These are phyloP conservation scores for Ochlodes sylvanus DNA, from an alignment of 2,888 invertebrate species.

Conservation along the genomic window DNA sequence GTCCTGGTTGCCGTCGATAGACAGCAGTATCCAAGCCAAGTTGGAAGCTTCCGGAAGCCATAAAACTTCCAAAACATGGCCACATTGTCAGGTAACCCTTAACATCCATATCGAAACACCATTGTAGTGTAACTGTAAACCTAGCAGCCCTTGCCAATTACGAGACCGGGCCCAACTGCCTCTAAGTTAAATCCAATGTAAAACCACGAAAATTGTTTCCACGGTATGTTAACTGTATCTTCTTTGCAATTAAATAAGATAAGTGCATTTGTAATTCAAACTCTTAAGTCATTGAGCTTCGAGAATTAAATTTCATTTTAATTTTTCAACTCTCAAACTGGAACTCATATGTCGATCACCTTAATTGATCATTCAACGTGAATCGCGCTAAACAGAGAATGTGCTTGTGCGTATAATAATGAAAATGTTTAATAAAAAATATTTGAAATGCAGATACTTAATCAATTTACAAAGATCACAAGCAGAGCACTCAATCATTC, in stretches of 20 bases:
- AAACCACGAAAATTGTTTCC: background rate
- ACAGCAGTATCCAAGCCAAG: too few relatives aligned
- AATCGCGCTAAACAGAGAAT: slow-evolving; percentile 60
- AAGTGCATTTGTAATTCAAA: slow-evolving; percentile 13
- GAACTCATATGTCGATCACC: slow-evolving; percentile 68
- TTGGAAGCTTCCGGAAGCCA: too few relatives aligned
- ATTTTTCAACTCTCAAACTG: background rate
- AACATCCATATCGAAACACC: too few relatives aligned
- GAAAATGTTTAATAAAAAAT: slow-evolving; percentile 46
- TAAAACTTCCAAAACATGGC: too few relatives aligned
- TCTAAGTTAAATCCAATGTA: background rate
- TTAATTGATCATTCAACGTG: slow-evolving; percentile 78
- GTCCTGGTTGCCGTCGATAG: too few relatives aligned
- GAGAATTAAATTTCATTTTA: slow-evolving; percentile 5
- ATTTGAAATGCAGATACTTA: slow-evolving; percentile 74
- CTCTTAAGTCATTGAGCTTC: slow-evolving; percentile 1
- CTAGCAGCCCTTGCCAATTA: too few relatives aligned
- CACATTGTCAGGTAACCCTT: too few relatives aligned
- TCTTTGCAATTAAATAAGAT: slow-evolving; percentile 12
- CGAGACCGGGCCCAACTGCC: too few relatives aligned
- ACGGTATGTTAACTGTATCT: background rate
- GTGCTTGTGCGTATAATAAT: slow-evolving; percentile 18
- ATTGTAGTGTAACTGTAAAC: too few relatives aligned
- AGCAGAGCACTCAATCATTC: slow-evolving; percentile 69
- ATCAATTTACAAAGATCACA: slow-evolving; percentile 77